Evolutionary conservation across 2,888 invertebrate genomes (phyloP), one percentile per base, ranked within the genome.

Genomic region (Atethmia centrago): DNA sequence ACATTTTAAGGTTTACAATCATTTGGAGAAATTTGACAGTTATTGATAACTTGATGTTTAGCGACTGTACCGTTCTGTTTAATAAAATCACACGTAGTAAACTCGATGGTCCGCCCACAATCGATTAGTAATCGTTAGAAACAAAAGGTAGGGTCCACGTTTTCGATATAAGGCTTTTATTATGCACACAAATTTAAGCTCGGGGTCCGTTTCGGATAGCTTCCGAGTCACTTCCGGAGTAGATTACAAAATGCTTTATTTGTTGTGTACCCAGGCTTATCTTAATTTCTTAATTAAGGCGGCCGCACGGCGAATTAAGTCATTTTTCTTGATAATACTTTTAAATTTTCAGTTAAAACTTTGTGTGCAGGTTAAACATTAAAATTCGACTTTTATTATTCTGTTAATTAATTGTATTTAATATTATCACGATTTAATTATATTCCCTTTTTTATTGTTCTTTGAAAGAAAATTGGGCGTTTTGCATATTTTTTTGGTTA

Each of bases 271-370:
- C 86, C 85, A 53, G 71, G 83, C 87, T 93, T 95, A 95, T 96
- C 95, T 94, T 94, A 93, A 95, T 94, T 95, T 94, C 94, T 95
- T 94, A 95, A 95, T 95, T 95, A 95, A 94, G 86, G 85, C 85
- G 89, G 83, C 87, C 88, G 86, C 85, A 89, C 83, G 83, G 86
- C 86, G 85, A 89, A 89, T 90, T 89, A 88, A 90, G 88, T 88
- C 81, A 84, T 86, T 88, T 88, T 88, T 88, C 86, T 81, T 88
- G 89, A 90, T 90, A 77, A 80, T 75, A 71, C 81, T 70, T 78
- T 74, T 19, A 71, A 78, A 63, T 80, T 82, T 87, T 79, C 81
- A 74, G 65, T 77, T 68, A 73, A 73, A 74, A 80, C 62, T 78
- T 74, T 82, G 74, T 81, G 72, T 55, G 63, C 71, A 62, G 40